phyloP scores from a whole-genome alignment of 1,140 invertebrate species.

The Hycleus phaleratus region DNA sequence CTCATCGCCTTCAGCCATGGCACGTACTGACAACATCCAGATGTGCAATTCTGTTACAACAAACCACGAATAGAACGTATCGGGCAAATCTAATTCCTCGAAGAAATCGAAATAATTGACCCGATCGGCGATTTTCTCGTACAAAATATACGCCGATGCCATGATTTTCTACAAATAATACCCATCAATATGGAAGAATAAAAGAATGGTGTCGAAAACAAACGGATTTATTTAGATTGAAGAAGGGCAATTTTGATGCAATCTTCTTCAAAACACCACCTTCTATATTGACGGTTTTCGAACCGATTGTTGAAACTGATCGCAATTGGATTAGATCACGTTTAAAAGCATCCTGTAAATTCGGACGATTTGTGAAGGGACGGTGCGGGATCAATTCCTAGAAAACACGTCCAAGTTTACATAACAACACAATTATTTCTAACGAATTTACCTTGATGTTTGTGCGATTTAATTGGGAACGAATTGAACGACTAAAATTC shows the following conservation, averaged over 20 bases:
- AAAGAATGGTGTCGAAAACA: background rate
- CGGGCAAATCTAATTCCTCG: slow-evolving; percentile 59
- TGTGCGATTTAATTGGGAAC: too few relatives aligned
- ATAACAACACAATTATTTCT: too few relatives aligned
- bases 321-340: too few relatives aligned
- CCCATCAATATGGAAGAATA: background rate
- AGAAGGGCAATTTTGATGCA: slow-evolving; percentile 26
- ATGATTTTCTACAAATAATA: slow-evolving; percentile 48
- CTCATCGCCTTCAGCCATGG: slow-evolving; percentile 67
- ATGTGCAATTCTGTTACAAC: slow-evolving; percentile 74
- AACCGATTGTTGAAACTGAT: too few relatives aligned
- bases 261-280: slow-evolving; percentile 5
- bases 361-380: too few relatives aligned
- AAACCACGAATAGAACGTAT: slow-evolving; percentile 81
- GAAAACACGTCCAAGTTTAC: too few relatives aligned
- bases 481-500: too few relatives aligned
- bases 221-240: slow-evolving; percentile 24
- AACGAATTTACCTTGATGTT: too few relatives aligned
- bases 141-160: slow-evolving; percentile 52
- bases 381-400: too few relatives aligned
- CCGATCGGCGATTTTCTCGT: slow-evolving; percentile 55
- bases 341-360: too few relatives aligned
- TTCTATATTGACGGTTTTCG: too few relatives aligned
- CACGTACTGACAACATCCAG: slow-evolving; percentile 69
- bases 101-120: slow-evolving; percentile 54